Percentiles rank a stretch among this genome's conserved stretches.
Evolutionary conservation across 1,140 invertebrate species (phyloP).

Genomic region (Cheumatopsyche charites): DNA sequence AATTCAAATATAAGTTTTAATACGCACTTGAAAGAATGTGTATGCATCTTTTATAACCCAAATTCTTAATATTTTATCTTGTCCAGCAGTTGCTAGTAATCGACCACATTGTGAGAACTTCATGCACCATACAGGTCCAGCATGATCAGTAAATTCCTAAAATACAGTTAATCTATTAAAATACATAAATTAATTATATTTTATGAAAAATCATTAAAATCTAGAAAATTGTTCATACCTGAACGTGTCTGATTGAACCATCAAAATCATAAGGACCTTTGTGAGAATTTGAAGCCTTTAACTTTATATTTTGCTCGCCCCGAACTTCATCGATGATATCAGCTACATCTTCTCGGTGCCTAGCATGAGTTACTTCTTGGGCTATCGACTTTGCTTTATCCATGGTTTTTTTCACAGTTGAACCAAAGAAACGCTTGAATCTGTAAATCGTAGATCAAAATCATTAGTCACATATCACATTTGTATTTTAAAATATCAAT

Average conservation of each 20-base stretch:
- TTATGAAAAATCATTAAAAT: background rate
- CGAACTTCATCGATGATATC: conserved; percentile 84
- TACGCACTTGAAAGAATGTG: conserved; percentile 79
- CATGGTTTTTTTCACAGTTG: conserved; percentile 86
- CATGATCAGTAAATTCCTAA: conserved; percentile 82
- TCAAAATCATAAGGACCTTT: conserved; percentile 97
- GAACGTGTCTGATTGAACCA: conserved; percentile 71
- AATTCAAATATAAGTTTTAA: conserved; percentile 31
- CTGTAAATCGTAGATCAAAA: conserved; percentile 58
- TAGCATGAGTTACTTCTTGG: conserved; percentile 81
- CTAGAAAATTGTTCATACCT: conserved; percentile 54
- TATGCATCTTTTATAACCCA: conserved; percentile 92
- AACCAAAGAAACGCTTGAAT: conserved; percentile 85
- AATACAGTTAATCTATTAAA: background rate
- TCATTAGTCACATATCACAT: background rate
- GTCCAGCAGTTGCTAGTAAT: conserved; percentile 92
- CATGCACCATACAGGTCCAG: conserved; percentile 97
- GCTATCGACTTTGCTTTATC: conserved; percentile 89
- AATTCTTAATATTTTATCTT: conserved; percentile 90
- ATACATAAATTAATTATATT: background rate
- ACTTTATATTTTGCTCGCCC: conserved; percentile 85
- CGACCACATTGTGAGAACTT: conserved; percentile 96
- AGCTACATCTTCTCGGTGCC: conserved; percentile 84
- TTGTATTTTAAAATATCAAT: background rate
- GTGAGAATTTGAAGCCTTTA: conserved; percentile 92